These are phyloP conservation scores for Oceanodroma tethys DNA, from an alignment of 2,113 vertebrate species.

Conservation along the genomic window DNA sequence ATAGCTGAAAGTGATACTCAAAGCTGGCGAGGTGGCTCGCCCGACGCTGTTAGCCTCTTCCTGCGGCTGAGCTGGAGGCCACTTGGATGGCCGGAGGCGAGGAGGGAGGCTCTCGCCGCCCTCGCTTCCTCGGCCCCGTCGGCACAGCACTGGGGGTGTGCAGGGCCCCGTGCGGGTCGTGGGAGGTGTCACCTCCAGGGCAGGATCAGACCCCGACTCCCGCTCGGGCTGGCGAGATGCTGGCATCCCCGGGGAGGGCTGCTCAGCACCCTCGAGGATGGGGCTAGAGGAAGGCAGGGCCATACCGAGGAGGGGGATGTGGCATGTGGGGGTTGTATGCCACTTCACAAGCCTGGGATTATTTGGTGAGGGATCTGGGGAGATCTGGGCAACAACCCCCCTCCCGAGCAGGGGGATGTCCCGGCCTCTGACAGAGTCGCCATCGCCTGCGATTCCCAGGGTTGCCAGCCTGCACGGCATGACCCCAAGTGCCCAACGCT, in stretches of 20 bases:
- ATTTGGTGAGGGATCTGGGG: not conserved
- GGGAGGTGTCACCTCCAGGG: not conserved
- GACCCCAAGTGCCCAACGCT: not conserved
- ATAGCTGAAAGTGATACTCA: constrained; percentile 73
- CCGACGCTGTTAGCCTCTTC: constrained; percentile 50
- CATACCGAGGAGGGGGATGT: fast-evolving
- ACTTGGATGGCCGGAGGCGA: not conserved
- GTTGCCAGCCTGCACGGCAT: not conserved
- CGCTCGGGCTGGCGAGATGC: not conserved
- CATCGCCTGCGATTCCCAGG: fast-evolving
- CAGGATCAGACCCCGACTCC: not conserved
- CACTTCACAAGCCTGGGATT: not conserved
- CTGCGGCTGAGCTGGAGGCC: constrained; percentile 30
- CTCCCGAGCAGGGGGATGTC: not conserved
- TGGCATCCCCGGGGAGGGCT: not conserved
- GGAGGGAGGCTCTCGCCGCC: not conserved
- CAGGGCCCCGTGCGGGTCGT: fast-evolving
- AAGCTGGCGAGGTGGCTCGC: constrained; percentile 52
- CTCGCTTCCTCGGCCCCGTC: not conserved
- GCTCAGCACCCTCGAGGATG: fast-evolving
- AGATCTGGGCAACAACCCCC: not conserved
- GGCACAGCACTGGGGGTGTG: not conserved
- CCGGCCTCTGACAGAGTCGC: not conserved
- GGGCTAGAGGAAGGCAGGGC: not conserved
- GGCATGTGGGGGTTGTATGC: fast-evolving